phyloP scores from a whole-genome alignment of 2,888 invertebrate genomes.

The Meghimatium bilineatum region DNA sequence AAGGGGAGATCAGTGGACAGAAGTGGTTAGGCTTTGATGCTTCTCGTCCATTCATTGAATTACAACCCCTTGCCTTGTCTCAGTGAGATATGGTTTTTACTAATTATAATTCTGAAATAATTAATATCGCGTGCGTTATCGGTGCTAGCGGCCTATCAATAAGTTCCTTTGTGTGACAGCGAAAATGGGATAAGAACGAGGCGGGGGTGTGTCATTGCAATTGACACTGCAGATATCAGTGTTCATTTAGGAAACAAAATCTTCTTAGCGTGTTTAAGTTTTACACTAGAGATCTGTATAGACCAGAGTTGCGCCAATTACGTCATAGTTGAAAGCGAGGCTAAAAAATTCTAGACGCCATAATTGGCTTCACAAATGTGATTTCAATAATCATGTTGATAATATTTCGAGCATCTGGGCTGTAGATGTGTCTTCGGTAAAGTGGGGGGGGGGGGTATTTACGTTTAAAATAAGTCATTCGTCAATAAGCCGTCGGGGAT shows the following conservation, averaged over 20 bases:
- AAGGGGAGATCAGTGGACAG: not conserved
- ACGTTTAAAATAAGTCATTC: no score
- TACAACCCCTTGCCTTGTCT: conserved; percentile 37
- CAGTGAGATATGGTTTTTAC: conserved; percentile 31
- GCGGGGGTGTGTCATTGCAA: not conserved
- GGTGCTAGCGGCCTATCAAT: not conserved
- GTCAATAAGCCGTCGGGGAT: no score
- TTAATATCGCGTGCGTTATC: conserved; percentile 37
- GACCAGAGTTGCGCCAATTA: no score
- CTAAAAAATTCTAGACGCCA: no score
- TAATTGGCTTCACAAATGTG: no score
- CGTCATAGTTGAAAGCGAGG: no score
- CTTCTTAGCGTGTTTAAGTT: no score
- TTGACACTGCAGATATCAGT: not conserved
- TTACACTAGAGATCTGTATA: no score
- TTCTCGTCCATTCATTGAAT: conserved; percentile 31
- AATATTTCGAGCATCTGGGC: no score
- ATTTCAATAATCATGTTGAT: no score
- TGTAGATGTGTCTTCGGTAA: no score
- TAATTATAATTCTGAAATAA: conserved; percentile 33
- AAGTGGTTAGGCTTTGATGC: conserved; percentile 32
- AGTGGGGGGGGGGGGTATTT: no score
- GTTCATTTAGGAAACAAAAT: not conserved
- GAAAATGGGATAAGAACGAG: not conserved
- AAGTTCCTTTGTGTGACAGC: not conserved